Evolutionary conservation across 2,797 vertebrate species (phyloP).

Genomic region (Columba guinea): DNA sequence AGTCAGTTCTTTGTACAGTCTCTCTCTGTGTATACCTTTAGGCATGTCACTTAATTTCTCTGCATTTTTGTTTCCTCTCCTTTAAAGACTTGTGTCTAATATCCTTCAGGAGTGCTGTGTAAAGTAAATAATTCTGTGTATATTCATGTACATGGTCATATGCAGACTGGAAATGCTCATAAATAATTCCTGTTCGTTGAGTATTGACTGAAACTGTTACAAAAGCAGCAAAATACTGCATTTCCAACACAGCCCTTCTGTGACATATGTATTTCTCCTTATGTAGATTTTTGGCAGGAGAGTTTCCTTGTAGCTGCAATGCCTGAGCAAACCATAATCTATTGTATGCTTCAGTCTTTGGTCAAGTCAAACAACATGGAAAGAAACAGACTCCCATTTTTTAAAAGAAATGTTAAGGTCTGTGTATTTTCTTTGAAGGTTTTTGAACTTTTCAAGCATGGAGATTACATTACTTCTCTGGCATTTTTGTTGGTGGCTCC

Average conservation of each 20-base stretch:
- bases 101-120: background rate
- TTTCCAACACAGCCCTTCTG: background rate
- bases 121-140: background rate
- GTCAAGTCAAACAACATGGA: background rate
- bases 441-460: background rate
- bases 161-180: background rate
- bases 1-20: background rate
- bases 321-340: background rate
- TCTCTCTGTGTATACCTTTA: background rate
- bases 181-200: background rate
- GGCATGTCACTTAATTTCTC: background rate
- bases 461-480: conserved; percentile 14
- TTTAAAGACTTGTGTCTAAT: background rate
- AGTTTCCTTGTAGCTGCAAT: background rate
- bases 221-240: background rate
- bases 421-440: background rate
- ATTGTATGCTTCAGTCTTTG: background rate
- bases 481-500: conserved; percentile 43
- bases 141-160: background rate
- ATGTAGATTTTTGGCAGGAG: background rate
- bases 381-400: background rate
- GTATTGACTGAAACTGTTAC: background rate
- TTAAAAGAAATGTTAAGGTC: background rate
- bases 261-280: background rate
- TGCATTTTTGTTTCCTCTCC: background rate